These are phyloP conservation scores for Circaetus gallicus DNA, from an alignment of 2,113 vertebrate genomes.

Conservation along the genomic window DNA sequence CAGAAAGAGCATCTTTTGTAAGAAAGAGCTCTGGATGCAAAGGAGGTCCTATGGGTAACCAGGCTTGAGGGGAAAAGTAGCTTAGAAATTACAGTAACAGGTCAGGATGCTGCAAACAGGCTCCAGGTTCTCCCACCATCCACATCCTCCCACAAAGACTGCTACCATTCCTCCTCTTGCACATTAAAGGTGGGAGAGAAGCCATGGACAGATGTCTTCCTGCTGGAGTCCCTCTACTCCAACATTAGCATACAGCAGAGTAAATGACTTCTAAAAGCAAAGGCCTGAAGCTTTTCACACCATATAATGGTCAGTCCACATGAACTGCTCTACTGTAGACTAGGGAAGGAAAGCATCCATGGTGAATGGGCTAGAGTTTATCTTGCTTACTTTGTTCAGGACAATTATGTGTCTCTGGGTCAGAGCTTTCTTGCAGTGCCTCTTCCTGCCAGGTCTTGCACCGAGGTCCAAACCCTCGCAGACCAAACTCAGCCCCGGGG, in stretches of 20 bases:
- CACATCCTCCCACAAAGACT: not conserved
- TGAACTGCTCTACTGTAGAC: not conserved
- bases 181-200: not conserved
- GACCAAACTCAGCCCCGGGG: accelerated
- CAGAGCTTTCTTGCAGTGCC: not conserved
- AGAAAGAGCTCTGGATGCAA: not conserved
- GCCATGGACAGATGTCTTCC: not conserved
- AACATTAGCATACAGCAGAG: not conserved
- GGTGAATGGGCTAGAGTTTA: not conserved
- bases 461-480: not conserved
- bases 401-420: not conserved
- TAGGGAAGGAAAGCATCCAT: not conserved
- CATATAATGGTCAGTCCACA: not conserved
- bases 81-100: not conserved
- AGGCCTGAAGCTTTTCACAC: not conserved
- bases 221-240: not conserved
- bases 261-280: not conserved
- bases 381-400: not conserved
- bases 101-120: not conserved
- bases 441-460: not conserved
- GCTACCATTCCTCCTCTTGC: not conserved
- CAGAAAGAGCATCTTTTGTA: not conserved
- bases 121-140: not conserved
- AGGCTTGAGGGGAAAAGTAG: not conserved
- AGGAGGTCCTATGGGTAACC: not conserved